Conservation (phyloP, 2,888 invertebrate species). For the Pecten maximus region DNA sequence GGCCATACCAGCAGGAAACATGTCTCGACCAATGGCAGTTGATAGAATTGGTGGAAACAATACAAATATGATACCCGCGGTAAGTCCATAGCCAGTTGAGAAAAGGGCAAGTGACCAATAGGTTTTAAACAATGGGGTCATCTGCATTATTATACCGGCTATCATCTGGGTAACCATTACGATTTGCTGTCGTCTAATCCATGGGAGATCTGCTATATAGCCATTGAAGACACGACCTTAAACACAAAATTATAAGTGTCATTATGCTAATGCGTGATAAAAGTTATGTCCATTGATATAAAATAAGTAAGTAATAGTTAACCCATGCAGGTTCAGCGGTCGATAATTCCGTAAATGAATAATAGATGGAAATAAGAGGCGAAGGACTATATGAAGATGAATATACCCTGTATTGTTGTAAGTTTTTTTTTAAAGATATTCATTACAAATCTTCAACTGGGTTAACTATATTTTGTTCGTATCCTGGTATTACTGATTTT, state of each 20-base stretch:
- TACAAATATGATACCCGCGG: background rate
- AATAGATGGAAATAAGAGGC: no score
- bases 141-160: background rate
- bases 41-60: background rate
- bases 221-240: background rate
- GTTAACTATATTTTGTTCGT: no score
- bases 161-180: background rate
- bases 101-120: background rate
- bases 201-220: background rate
- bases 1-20: background rate
- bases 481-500: no score
- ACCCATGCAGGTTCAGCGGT: no score
- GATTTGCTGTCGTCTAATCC: background rate
- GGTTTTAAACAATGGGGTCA: background rate
- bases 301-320: no score
- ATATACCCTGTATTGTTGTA: no score
- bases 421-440: no score
- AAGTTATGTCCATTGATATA: no score
- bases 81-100: background rate
- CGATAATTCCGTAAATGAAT: no score
- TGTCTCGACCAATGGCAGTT: background rate
- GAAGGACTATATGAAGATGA: no score
- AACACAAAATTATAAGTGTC: background rate
- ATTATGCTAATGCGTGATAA: no score
- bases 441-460: no score